Base-by-base conservation (phyloP, 1,140 invertebrate species). In the Potamilus streckersoni region DNA sequence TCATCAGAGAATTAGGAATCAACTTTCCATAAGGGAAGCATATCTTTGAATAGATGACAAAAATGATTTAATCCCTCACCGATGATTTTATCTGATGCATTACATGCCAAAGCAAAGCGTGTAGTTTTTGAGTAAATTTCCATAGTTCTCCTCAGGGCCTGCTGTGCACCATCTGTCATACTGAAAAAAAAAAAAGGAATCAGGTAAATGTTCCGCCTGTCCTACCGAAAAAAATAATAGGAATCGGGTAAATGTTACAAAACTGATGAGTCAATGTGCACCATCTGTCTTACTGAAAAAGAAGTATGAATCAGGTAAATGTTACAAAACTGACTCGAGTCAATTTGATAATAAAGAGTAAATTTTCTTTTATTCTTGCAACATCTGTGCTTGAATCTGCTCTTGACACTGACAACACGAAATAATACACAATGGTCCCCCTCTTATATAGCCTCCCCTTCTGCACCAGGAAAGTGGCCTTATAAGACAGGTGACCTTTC, bases 61-160 rank as follows among this genome's bases (percentile, higher is more conserved):
- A 49, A 11, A 49, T 49, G 38, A 49, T 8, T 11, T 49, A 49
- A 49, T 49, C 38, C 77, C 76, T 74, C 80, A 92, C 92, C 92
- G 80, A 99, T 99, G 67, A 99, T 98, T 91, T 99, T 99, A 86
- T 99, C 98, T 78, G 96, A 99, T 79, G 97, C 96, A 89, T 99
- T 99, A 88, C 98, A 99, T 65, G 98, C 98, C 4, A 99, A 91
- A 6, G 97, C 97, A 92, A 99, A 99, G 80, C 98, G 92, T 2
- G 98, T 99, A 14, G 98, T 99, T 86, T 94, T 95, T 68, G 96
- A 98, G 90, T 98, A 99, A 65, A 99, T 94, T 90, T 99, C 98
- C 98, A 99, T 99, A 5, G 97, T 99, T 84, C 98, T 92, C 19
- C 98, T 92, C 56, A 99, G 90, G 8, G 98, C 98, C 90, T 99